These are phyloP conservation scores for Ethmia dodecea DNA, from an alignment of 2,888 invertebrate genomes.

Conservation along the genomic window DNA sequence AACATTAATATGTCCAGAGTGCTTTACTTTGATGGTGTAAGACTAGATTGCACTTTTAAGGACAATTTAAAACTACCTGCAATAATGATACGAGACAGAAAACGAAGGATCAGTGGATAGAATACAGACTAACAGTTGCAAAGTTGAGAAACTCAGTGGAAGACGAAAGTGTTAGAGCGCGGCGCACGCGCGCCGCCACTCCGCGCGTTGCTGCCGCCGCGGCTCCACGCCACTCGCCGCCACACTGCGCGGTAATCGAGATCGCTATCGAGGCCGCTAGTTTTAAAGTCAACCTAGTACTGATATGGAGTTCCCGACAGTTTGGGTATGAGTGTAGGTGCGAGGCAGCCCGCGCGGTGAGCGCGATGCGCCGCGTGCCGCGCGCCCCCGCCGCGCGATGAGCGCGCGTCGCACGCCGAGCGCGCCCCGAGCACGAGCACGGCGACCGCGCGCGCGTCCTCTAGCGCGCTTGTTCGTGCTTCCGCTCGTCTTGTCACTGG, in stretches of 20 bases:
- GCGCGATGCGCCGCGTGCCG: slow-evolving; percentile 51
- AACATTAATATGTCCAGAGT: too few species aligned
- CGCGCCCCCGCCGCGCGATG: slow-evolving; percentile 59
- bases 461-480: slow-evolving; percentile 37
- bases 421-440: slow-evolving; percentile 32
- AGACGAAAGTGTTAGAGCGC: slow-evolving; percentile 20
- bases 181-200: slow-evolving; percentile 74
- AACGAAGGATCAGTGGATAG: too few species aligned
- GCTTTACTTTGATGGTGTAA: too few species aligned
- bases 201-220: slow-evolving; percentile 47
- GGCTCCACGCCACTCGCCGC: slow-evolving; percentile 43
- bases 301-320: slow-evolving; percentile 2
- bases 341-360: slow-evolving; percentile 33
- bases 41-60: too few species aligned
- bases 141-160: slow-evolving; percentile 23
- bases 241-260: slow-evolving; percentile 21
- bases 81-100: too few species aligned
- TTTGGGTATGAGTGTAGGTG: slow-evolving; percentile 17
- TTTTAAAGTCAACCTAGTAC: not conserved
- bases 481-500: slow-evolving; percentile 37
- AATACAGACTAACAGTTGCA: slow-evolving; percentile 11
- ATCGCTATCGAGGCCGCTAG: slow-evolving; percentile 37
- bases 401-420: slow-evolving; percentile 54
- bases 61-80: too few species aligned
- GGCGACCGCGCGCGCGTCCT: slow-evolving; percentile 26